These are phyloP conservation scores for Chondrosia reniformis DNA, from an alignment of 37 sponge, comb jelly and placozoan genomes.

Conservation along the genomic window DNA sequence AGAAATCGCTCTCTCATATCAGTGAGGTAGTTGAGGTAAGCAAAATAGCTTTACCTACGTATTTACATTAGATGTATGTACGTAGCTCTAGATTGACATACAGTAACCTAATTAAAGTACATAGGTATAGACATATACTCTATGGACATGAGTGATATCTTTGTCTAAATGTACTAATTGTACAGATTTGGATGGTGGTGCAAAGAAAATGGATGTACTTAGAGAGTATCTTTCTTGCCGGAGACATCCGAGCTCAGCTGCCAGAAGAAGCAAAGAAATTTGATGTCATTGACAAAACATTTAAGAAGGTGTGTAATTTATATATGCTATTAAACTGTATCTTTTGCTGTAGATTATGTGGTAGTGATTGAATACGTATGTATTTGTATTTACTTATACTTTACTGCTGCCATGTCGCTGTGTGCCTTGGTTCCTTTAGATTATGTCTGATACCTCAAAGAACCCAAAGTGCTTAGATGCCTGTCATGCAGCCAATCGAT, in stretches of 20 bases:
- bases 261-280: slow-evolving; percentile 99
- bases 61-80: neutral
- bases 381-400: neutral
- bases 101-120: neutral
- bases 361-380: neutral
- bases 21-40: slow-evolving; percentile 97
- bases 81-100: neutral
- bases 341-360: neutral
- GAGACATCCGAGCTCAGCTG: slow-evolving; percentile 94
- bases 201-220: slow-evolving; percentile 99
- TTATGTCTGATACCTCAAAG: slow-evolving; percentile 96
- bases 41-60: neutral
- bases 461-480: slow-evolving; percentile 85
- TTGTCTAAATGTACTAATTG: neutral
- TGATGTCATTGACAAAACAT: slow-evolving; percentile 95
- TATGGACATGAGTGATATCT: neutral
- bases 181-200: slow-evolving; percentile 97
- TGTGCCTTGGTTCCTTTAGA: slow-evolving; percentile 32
- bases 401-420: neutral
- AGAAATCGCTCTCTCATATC: slow-evolving; percentile 98
- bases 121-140: neutral
- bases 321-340: neutral
- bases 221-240: slow-evolving; percentile 98
- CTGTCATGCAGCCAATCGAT: slow-evolving; percentile 85
- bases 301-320: slow-evolving; percentile 77